phyloP scores from a whole-genome alignment of 2,797 vertebrate genomes.

The Danio albolineatus region DNA sequence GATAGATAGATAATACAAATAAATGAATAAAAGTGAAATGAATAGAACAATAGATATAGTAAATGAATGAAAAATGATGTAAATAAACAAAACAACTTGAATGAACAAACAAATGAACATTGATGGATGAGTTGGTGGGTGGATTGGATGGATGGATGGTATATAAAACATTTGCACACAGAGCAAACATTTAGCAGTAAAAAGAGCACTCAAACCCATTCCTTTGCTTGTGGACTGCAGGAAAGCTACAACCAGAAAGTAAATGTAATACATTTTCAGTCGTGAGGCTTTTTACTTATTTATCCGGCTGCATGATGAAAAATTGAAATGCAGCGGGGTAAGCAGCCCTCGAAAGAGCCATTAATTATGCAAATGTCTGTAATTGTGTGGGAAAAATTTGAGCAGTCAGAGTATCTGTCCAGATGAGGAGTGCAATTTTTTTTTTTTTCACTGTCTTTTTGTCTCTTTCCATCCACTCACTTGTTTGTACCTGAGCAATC shows the following conservation, averaged over 20 bases:
- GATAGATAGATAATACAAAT: no score
- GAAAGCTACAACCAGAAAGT: conserved; percentile 6
- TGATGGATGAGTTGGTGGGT: no score
- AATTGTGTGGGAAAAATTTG: conserved; percentile 48
- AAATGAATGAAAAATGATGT: neutral
- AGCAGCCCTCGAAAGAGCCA: conserved; percentile 14
- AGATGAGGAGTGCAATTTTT: conserved; percentile 4
- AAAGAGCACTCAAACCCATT: neutral
- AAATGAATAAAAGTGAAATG: no score
- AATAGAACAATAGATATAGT: no score
- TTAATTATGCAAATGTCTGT: conserved; percentile 56
- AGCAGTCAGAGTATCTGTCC: conserved; percentile 18
- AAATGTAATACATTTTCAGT: neutral
- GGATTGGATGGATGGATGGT: no score
- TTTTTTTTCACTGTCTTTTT: neutral
- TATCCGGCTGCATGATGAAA: conserved; percentile 41
- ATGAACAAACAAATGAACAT: no score
- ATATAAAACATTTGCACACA: neutral
- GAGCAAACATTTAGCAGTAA: neutral
- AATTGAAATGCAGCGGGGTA: conserved; percentile 44
- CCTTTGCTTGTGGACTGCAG: neutral
- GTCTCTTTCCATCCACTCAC: neutral
- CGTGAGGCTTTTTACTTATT: conserved; percentile 44
- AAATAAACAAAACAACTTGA: neutral
- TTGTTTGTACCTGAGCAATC: neutral